phyloP scores from a whole-genome alignment of 2,797 vertebrate species.

The Mormyrops attenuatus region DNA sequence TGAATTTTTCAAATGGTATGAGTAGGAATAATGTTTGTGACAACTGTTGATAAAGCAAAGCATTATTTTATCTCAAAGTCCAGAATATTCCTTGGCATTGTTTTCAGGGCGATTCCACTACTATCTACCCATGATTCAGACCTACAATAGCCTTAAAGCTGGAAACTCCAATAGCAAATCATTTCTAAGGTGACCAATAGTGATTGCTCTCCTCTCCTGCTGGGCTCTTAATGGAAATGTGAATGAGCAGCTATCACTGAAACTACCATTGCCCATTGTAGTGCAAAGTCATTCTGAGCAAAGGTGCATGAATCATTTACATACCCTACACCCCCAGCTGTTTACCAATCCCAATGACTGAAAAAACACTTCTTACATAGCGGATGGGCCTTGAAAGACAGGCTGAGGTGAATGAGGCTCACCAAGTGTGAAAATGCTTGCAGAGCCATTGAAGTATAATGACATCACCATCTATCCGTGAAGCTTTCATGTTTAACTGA shows the following conservation, averaged over 20 bases:
- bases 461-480: background rate
- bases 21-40: background rate
- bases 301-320: slow-evolving; percentile 23
- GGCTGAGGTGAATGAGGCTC: background rate
- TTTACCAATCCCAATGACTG: slow-evolving; percentile 8
- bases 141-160: background rate
- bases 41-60: background rate
- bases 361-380: slow-evolving; percentile 23
- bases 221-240: background rate
- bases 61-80: background rate
- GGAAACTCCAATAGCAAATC: background rate
- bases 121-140: background rate
- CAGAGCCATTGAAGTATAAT: background rate
- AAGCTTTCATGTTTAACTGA: background rate
- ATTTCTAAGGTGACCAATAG: background rate
- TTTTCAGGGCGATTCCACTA: background rate
- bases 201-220: background rate
- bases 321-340: slow-evolving; percentile 27
- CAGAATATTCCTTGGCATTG: background rate
- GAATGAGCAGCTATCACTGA: background rate
- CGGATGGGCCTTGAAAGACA: background rate
- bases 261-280: background rate
- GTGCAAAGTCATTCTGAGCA: slow-evolving; percentile 1
- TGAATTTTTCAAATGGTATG: background rate
- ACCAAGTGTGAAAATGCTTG: background rate